phyloP scores from a whole-genome alignment of 2,888 invertebrate genomes.

The Diadegma fenestrale region DNA sequence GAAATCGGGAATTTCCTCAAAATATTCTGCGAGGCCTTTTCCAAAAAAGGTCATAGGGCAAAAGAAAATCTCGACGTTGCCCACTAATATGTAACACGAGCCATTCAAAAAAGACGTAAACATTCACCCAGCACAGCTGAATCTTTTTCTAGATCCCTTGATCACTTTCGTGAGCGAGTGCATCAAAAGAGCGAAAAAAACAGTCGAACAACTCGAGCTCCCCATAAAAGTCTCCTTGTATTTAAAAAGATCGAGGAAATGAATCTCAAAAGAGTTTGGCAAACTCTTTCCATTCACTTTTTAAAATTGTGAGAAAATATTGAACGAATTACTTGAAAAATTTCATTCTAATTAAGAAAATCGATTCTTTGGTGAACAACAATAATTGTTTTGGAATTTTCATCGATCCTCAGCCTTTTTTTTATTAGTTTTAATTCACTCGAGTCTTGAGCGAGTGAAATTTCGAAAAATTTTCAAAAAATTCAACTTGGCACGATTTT shows the following conservation, averaged over 20 bases:
- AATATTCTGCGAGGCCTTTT: slow-evolving; percentile 31
- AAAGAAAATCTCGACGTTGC: slow-evolving; percentile 1
- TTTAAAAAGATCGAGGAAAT: slow-evolving; percentile 19
- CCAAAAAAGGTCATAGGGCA: neutral
- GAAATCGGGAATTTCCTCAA: neutral
- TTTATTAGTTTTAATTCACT: too few relatives aligned
- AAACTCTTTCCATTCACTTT: neutral
- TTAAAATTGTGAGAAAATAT: neutral
- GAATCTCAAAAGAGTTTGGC: neutral
- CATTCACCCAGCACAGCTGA: slow-evolving; percentile 47
- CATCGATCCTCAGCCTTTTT: too few relatives aligned
- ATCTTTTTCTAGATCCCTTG: slow-evolving; percentile 56
- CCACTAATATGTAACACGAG: slow-evolving; percentile 47
- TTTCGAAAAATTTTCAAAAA: too few relatives aligned
- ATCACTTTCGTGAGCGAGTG: neutral
- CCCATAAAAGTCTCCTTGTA: slow-evolving; percentile 41
- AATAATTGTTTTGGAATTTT: too few relatives aligned
- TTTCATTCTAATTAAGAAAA: neutral
- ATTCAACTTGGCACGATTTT: too few relatives aligned
- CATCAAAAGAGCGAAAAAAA: slow-evolving; percentile 6
- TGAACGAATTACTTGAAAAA: neutral
- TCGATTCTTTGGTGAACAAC: neutral
- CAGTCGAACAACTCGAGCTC: neutral
- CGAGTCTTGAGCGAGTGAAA: too few relatives aligned
- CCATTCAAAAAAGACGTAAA: slow-evolving; percentile 24